Conservation (phyloP, 2,113 vertebrate species). For the Daubentonia madagascariensis region DNA sequence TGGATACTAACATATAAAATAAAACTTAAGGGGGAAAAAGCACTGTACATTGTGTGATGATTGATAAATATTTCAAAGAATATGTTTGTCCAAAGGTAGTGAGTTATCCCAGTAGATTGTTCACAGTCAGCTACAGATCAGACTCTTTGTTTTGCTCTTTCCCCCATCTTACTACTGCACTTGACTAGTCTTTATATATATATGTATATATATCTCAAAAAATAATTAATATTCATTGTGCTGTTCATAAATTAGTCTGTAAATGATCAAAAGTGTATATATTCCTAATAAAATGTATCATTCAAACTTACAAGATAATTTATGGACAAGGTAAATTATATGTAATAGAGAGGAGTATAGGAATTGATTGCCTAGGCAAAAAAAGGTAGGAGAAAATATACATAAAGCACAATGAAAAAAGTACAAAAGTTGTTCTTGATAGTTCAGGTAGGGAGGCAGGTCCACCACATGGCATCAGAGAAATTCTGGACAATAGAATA, state of each 20-base stretch:
- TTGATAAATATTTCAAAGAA: background rate
- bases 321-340: background rate
- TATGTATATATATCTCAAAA: background rate
- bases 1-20: background rate
- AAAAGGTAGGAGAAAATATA: background rate
- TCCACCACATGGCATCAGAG: background rate
- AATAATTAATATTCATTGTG: background rate
- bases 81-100: background rate
- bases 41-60: background rate
- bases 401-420: background rate
- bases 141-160: too few relatives aligned
- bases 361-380: background rate
- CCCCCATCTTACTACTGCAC: too few relatives aligned
- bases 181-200: too few relatives aligned
- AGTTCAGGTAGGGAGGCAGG: background rate
- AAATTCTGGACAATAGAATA: background rate
- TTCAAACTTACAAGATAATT: background rate
- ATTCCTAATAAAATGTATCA: background rate
- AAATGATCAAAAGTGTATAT: background rate
- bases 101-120: too few relatives aligned
- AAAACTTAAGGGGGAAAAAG: background rate
- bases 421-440: background rate
- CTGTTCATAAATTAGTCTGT: background rate
- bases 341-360: background rate
- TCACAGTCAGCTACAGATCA: too few relatives aligned